Percentiles rank a stretch among this genome's conserved stretches.
Conservation (phyloP, 2,797 vertebrate species). For the Onychomys torridus region DNA sequence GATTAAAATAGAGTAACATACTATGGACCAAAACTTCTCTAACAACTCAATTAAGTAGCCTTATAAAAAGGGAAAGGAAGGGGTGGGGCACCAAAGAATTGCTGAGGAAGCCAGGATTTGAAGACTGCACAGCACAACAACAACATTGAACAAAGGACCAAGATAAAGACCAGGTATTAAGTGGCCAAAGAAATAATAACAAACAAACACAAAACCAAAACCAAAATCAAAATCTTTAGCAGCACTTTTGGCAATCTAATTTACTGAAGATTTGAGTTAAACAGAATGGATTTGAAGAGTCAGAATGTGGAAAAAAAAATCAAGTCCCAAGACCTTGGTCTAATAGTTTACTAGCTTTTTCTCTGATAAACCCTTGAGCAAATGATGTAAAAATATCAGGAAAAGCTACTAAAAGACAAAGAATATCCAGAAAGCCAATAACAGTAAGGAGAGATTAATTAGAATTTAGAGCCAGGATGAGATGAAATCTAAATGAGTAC, state of each 20-base stretch:
- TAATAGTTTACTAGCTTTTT: background rate
- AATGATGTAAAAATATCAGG: background rate
- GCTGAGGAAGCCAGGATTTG: background rate
- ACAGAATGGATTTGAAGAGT: background rate
- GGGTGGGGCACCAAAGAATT: background rate
- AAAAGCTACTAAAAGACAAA: slow-evolving; percentile 33
- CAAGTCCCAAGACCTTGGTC: background rate
- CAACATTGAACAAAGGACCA: background rate
- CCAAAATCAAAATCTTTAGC: background rate
- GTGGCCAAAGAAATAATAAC: background rate
- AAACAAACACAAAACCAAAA: slow-evolving; percentile 16
- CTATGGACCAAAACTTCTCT: background rate
- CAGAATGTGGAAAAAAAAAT: background rate
- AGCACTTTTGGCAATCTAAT: background rate
- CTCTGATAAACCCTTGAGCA: slow-evolving; percentile 25
- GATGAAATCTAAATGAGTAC: slow-evolving; percentile 13
- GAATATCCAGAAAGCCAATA: background rate
- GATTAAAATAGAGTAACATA: background rate
- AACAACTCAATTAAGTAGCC: background rate
- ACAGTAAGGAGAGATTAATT: slow-evolving; percentile 23
- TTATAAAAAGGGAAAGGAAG: background rate
- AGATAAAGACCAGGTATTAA: background rate
- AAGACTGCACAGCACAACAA: background rate
- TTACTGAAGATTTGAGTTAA: background rate
- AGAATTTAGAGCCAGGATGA: background rate